phyloP scores from a whole-genome alignment of 92 coral and sea anemone species.

The Micromussa lordhowensis region DNA sequence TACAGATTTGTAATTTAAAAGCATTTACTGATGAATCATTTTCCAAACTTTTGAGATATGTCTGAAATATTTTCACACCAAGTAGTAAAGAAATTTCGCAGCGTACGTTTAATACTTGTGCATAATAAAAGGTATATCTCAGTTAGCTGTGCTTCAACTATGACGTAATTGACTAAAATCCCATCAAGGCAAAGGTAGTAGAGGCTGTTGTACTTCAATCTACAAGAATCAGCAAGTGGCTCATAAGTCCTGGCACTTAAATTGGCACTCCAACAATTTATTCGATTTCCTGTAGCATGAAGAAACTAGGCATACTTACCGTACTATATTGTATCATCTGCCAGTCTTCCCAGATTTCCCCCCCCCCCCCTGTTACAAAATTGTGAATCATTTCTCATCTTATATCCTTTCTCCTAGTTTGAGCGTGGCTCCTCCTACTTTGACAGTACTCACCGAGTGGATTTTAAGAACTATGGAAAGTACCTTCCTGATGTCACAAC shows the following conservation, averaged over 20 bases:
- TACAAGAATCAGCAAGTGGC: no score
- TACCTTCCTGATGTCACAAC: slow-evolving; percentile 88
- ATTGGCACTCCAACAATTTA: no score
- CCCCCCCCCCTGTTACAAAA: no score
- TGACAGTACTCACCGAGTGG: slow-evolving; percentile 92
- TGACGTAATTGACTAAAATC: no score
- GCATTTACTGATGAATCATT: not conserved
- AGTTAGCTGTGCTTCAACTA: no score
- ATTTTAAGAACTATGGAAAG: slow-evolving; percentile 94
- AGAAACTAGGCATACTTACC: no score
- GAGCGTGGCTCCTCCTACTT: slow-evolving; percentile 77
- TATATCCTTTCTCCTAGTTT: slow-evolving; percentile 60
- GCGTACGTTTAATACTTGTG: not conserved
- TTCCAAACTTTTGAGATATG: not conserved
- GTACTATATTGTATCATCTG: no score
- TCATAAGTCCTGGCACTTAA: no score
- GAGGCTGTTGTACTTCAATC: no score
- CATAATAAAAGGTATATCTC: not conserved
- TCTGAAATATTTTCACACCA: not conserved
- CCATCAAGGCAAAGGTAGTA: no score
- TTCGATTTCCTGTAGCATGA: no score
- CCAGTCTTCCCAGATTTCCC: no score
- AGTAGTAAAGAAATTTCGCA: not conserved
- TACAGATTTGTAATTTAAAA: not conserved
- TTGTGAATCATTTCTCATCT: not conserved